These are phyloP conservation scores for Camponotus vicinus DNA, from an alignment of 1,140 invertebrate species.

Conservation along the genomic window DNA sequence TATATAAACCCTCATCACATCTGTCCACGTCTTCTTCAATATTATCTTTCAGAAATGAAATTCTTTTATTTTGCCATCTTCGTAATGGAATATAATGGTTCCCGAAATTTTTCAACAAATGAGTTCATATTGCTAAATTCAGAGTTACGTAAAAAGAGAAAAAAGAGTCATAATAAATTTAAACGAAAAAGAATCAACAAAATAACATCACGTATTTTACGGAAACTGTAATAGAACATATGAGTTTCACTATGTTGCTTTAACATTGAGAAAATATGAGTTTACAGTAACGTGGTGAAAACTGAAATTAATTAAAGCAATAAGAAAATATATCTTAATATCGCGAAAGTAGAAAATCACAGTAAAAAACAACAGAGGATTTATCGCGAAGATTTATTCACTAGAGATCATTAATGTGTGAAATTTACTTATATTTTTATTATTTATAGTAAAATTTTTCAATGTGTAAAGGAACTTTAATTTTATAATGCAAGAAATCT, in stretches of 20 bases:
- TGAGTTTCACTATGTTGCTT: neutral
- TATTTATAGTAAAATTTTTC: neutral
- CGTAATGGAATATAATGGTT: neutral
- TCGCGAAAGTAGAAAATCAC: neutral
- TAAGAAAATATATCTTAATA: conserved; percentile 29
- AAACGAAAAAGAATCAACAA: neutral
- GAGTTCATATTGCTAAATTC: neutral
- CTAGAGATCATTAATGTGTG: too few relatives aligned
- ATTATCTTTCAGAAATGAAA: neutral
- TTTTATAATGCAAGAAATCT: neutral
- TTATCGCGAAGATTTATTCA: neutral
- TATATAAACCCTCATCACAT: neutral
- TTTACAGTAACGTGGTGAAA: neutral
- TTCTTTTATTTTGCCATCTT: neutral
- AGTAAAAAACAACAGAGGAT: neutral
- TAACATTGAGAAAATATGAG: conserved; percentile 8
- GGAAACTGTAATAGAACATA: neutral
- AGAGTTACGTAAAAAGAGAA: neutral
- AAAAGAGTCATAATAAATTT: neutral
- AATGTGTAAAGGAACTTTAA: neutral
- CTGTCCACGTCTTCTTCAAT: neutral
- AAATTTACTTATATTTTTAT: neutral
- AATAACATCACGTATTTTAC: neutral
- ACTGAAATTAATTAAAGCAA: conserved; percentile 23
- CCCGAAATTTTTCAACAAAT: neutral